Base-by-base conservation (phyloP, 2,888 invertebrate genomes). In the Melinaea marsaeus region DNA sequence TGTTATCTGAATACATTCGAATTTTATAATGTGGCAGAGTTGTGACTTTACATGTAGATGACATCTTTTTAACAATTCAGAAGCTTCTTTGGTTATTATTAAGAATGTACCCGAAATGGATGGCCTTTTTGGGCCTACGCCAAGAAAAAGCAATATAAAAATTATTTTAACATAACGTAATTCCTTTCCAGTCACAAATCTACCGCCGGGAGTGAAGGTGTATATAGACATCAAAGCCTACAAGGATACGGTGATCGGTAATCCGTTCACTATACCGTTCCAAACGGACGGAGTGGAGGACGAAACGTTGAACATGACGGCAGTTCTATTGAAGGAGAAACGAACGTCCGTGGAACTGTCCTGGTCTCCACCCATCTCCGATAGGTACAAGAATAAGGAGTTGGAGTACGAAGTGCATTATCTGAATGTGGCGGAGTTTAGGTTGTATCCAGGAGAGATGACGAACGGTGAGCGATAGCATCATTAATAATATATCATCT, bases 401-500 rank as follows among this genome's bases (percentile, higher is more conserved):
- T 48, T 88, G n/a, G 73, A 86, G 4, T 97, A 96, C 77, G 95
- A 94, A 32, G 90, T 96, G 54, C 94, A 95, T 79, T 96, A 95
- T 74, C 94, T 93, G 76, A 71, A 91, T 87, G 75, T 82, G 58
- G 75, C 81, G 59, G 79, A 76, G 33, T 69, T 68, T 66, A 77
- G 76, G 65, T 72, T 75, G 47, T 71, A 72, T 57, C 78, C 80
- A 0, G 90, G 91, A 5, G 93, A 94, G 65, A 68, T 79, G 71
- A 85, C 92, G 58, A 92, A 92, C 81, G 91, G 94, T 94, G 77
- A 88, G 86, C 77, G 48, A 22, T 64, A 22, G 60, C 13, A 51
- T 56, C 13, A 32, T 58, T 22, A 22, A 3, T 46, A 46, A 11
- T 46, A n/a, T 46, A 46, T 46, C 11, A 13, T 46, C 1, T 46